Conservation (phyloP, 2,888 invertebrate species). For the Myopa tessellatipennis region DNA sequence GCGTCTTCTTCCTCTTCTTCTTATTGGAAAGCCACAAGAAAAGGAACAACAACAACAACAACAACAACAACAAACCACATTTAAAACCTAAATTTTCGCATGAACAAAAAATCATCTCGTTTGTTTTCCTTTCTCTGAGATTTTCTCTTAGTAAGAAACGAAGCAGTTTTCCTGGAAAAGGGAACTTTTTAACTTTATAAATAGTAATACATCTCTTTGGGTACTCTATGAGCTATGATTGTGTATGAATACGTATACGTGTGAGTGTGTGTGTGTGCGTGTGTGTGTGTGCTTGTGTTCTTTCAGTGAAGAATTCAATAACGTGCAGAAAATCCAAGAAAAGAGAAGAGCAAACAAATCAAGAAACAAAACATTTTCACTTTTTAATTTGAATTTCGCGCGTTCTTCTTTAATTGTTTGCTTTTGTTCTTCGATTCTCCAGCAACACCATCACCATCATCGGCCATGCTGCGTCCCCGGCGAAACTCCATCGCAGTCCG, state of each 20-base stretch:
- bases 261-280: neutral
- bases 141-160: too few species aligned
- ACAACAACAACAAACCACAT: constrained; percentile 43
- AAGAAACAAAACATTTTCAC: constrained; percentile 54
- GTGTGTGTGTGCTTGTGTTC: neutral
- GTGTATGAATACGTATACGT: neutral
- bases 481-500: neutral
- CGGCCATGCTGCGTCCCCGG: neutral
- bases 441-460: constrained; percentile 19
- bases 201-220: too few species aligned
- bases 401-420: constrained; percentile 5
- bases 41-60: constrained; percentile 45
- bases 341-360: constrained; percentile 41
- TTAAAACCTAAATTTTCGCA: neutral
- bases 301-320: neutral
- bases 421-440: neutral
- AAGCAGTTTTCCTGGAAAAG: too few species aligned
- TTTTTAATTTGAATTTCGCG: constrained; percentile 44
- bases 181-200: neutral
- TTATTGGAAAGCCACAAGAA: constrained; percentile 40
- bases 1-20: too few species aligned
- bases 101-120: neutral
- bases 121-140: neutral
- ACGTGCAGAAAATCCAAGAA: neutral
- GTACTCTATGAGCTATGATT: neutral